A percentile compares a stretch with the other conserved stretches of the same genome.
Conservation (phyloP, 2,113 vertebrate genomes). For the Chiloscyllium plagiosum region DNA sequence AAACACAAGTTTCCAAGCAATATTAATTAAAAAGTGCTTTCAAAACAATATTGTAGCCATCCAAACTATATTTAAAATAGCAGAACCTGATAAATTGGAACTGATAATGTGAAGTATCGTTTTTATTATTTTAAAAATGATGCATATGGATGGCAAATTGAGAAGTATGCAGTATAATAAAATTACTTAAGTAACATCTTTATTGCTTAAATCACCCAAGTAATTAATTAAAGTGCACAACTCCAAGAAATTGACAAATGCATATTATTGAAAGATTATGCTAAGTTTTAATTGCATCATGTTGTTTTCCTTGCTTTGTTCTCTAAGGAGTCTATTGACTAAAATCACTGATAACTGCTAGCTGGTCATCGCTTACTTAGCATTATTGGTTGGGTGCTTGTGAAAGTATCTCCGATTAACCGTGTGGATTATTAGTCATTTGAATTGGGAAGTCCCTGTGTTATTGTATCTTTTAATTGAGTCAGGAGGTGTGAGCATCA, state of each 20-base stretch:
- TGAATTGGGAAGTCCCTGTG: background rate
- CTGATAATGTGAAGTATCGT: background rate
- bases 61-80: background rate
- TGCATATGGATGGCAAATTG: background rate
- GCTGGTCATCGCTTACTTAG: background rate
- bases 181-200: background rate
- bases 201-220: background rate
- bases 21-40: too few relatives aligned
- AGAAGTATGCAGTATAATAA: background rate
- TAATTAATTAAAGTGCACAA: background rate
- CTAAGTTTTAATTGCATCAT: background rate
- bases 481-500: too few relatives aligned
- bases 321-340: background rate
- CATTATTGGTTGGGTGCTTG: background rate
- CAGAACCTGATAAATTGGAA: background rate
- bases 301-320: background rate
- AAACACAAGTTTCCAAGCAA: too few relatives aligned
- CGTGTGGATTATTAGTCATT: background rate
- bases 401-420: background rate
- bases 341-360: background rate
- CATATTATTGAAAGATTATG: background rate
- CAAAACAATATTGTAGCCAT: too few relatives aligned
- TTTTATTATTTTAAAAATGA: slow-evolving; percentile 5
- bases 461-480: too few relatives aligned
- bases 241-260: background rate